Conservation (phyloP, 2,797 vertebrate genomes). For the Rhinoraja longicauda region DNA sequence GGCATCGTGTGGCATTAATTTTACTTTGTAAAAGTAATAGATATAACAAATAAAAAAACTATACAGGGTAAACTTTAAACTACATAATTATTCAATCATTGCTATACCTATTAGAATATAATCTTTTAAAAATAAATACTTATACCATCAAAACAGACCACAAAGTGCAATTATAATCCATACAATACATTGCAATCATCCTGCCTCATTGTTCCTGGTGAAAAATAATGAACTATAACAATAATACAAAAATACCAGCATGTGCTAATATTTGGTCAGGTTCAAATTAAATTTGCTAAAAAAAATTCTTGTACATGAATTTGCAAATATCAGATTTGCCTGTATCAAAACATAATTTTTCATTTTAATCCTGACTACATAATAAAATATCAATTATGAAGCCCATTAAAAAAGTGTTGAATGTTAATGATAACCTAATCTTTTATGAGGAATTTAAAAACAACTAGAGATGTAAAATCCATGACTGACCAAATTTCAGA, state of each 20-base stretch:
- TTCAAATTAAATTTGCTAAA: not conserved
- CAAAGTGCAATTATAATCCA: not conserved
- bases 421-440: not conserved
- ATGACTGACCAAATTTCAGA: not conserved
- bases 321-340: slow-evolving; percentile 2
- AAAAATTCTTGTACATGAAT: not conserved
- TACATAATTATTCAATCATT: not conserved
- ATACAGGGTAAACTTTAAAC: not conserved
- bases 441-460: not conserved
- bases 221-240: too few relatives aligned
- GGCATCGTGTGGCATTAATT: not conserved
- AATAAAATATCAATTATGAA: not conserved
- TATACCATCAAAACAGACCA: not conserved
- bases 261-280: not conserved
- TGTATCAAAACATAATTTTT: not conserved
- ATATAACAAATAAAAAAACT: slow-evolving; percentile 1
- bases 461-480: not conserved
- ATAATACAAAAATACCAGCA: not conserved
- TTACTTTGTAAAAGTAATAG: not conserved
- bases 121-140: not conserved
- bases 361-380: not conserved
- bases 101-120: not conserved
- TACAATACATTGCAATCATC: not conserved
- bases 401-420: not conserved
- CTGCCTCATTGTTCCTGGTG: not conserved